Conservation (phyloP, 1,140 invertebrate genomes). For the Cephus cinctus region DNA sequence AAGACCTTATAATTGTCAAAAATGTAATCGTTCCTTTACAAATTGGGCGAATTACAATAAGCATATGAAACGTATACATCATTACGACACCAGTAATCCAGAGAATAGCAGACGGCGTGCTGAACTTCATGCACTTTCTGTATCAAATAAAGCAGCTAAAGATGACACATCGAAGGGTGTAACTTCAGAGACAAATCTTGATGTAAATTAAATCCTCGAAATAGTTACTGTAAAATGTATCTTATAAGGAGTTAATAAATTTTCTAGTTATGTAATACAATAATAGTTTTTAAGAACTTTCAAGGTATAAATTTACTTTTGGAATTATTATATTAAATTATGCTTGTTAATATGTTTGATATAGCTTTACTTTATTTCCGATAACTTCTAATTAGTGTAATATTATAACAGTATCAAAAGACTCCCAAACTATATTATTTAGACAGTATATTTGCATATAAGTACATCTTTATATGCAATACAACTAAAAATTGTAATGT, state of each 20-base stretch:
- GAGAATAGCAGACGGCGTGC: not conserved
- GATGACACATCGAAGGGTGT: not conserved
- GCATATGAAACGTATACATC: constrained; percentile 63
- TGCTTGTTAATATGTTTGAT: too few relatives aligned
- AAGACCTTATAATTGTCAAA: constrained; percentile 60
- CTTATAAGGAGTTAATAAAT: not conserved
- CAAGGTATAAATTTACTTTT: not conserved
- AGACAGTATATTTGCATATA: not conserved
- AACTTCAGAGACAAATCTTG: too few relatives aligned
- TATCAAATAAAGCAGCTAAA: too few relatives aligned
- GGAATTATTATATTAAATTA: too few relatives aligned
- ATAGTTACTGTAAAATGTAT: not conserved
- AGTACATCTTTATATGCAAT: not conserved
- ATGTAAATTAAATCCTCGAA: not conserved
- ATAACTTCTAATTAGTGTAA: too few relatives aligned
- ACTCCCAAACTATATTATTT: not conserved
- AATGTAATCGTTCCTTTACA: constrained; percentile 63
- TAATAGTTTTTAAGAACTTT: not conserved
- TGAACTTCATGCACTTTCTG: not conserved
- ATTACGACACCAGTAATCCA: constrained; percentile 40
- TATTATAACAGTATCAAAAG: not conserved
- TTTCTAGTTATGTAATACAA: not conserved
- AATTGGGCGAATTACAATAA: constrained; percentile 69
- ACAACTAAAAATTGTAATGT: not conserved
- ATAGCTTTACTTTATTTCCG: too few relatives aligned